Evolutionary conservation across 2,797 vertebrate species (phyloP).

Genomic region (Characodon lateralis): DNA sequence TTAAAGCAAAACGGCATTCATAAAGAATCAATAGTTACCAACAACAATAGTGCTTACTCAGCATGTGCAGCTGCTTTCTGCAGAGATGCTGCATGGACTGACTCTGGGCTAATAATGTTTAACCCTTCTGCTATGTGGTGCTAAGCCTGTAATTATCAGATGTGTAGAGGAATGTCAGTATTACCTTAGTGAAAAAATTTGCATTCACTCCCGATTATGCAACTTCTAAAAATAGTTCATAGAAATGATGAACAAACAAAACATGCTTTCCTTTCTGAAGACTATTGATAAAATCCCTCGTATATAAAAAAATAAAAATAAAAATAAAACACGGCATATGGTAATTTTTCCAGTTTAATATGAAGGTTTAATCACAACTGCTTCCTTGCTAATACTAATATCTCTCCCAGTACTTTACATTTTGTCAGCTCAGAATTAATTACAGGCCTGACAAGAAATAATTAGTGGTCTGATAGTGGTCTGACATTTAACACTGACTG

Average conservation of each 20-base stretch:
- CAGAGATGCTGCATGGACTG: conserved; percentile 11
- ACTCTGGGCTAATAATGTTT: neutral
- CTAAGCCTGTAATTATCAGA: neutral
- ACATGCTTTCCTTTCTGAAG: neutral
- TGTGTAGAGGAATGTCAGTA: neutral
- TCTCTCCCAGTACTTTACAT: neutral
- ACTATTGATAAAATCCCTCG: neutral
- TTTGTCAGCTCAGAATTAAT: conserved; percentile 29
- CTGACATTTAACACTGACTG: conserved; percentile 40
- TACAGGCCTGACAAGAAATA: conserved; percentile 27
- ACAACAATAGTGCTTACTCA: conserved; percentile 20
- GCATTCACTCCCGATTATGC: neutral
- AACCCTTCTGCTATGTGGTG: neutral
- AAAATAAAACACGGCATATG: neutral
- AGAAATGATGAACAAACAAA: neutral
- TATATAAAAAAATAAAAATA: neutral
- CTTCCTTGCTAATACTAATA: conserved; percentile 16
- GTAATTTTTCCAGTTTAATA: neutral
- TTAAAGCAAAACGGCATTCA: conserved; percentile 22
- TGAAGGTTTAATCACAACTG: conserved; percentile 21
- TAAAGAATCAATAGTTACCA: conserved; percentile 30
- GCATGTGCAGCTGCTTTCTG: conserved; percentile 19
- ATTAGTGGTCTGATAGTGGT: conserved; percentile 30
- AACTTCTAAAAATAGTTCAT: neutral
- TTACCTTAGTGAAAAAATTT: conserved; percentile 1